Evolutionary conservation across 2,797 vertebrate genomes (phyloP).

Genomic region (Smutsia gigantea): DNA sequence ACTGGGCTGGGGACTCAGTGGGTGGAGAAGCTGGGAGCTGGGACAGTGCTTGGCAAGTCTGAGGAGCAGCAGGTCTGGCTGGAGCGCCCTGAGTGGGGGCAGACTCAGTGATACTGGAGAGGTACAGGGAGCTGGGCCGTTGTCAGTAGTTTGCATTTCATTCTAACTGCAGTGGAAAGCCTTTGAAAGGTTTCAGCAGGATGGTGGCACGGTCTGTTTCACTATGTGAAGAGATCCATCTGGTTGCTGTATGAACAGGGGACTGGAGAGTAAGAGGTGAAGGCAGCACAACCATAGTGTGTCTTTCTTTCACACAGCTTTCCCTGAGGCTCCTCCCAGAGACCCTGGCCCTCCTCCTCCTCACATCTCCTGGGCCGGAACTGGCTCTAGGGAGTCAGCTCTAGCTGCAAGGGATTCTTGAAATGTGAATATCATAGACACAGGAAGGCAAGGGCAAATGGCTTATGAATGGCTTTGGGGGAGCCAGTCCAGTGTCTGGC

Average conservation of each 20-base stretch:
- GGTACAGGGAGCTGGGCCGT: neutral
- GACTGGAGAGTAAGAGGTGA: neutral
- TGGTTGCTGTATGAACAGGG: neutral
- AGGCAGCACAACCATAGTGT: neutral
- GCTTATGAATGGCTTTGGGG: neutral
- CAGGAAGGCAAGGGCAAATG: neutral
- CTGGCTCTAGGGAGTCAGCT: neutral
- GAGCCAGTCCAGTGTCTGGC: neutral
- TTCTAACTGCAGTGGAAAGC: neutral
- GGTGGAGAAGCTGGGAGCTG: neutral
- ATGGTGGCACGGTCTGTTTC: neutral
- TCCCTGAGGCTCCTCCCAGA: neutral
- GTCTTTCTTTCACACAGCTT: neutral
- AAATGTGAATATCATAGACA: neutral
- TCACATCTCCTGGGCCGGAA: neutral
- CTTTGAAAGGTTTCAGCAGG: neutral
- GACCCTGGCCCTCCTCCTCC: neutral
- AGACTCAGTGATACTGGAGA: neutral
- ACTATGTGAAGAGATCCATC: neutral
- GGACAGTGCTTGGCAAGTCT: neutral
- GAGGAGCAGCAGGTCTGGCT: conserved; percentile 1
- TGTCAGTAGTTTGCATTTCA: neutral
- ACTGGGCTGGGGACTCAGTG: neutral
- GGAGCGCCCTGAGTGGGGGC: neutral
- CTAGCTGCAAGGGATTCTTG: neutral